A percentile compares a stretch with the other conserved stretches of the same genome.
These are phyloP conservation scores for Leptinotarsa lineolata DNA, from an alignment of 1,140 invertebrate species.

Conservation along the genomic window DNA sequence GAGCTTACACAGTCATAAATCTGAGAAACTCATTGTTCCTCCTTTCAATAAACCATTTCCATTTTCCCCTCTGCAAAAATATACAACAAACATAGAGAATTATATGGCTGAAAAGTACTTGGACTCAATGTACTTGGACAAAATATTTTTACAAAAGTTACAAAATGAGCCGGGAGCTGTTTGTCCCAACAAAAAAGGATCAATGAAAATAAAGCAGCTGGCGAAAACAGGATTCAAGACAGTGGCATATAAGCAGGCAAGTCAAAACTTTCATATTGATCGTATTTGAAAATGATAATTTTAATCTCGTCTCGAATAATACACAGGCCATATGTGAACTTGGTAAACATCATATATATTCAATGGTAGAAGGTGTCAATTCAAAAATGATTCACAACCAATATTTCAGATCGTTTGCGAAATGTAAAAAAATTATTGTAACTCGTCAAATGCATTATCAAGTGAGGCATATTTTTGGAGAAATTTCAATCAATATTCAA, in stretches of 20 bases:
- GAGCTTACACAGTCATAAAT: slow-evolving; percentile 53
- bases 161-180: slow-evolving; percentile 55
- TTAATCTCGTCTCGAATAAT: too few relatives aligned
- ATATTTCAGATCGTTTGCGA: too few relatives aligned
- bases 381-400: too few relatives aligned
- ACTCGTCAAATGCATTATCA: too few relatives aligned
- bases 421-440: too few relatives aligned
- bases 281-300: too few relatives aligned
- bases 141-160: slow-evolving; percentile 59
- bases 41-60: slow-evolving; percentile 42
- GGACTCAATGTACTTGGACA: slow-evolving; percentile 61
- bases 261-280: background rate
- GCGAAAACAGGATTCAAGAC: slow-evolving; percentile 57
- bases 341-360: too few relatives aligned
- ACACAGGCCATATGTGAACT: too few relatives aligned
- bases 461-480: too few relatives aligned
- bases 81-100: slow-evolving; percentile 57
- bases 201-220: slow-evolving; percentile 53
- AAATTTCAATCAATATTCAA: too few relatives aligned
- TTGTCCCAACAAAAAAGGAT: slow-evolving; percentile 59
- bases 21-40: slow-evolving; percentile 49
- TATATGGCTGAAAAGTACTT: slow-evolving; percentile 61
- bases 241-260: slow-evolving; percentile 54
- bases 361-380: too few relatives aligned
- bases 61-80: slow-evolving; percentile 56